Evolutionary conservation across 1,140 invertebrate genomes (phyloP).

Genomic region (Leptinotarsa lineolata): DNA sequence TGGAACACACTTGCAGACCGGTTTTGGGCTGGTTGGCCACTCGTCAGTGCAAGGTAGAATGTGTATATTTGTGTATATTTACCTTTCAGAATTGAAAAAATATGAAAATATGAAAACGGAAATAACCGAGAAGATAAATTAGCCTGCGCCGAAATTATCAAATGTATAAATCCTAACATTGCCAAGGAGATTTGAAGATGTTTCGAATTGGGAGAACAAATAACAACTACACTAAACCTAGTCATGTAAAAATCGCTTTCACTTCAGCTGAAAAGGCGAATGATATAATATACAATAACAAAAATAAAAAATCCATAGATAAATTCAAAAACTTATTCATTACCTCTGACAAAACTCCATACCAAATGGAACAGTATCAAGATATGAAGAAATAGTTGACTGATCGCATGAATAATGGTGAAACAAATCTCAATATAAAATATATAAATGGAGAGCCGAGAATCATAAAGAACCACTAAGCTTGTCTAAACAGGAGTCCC

Average conservation of each 20-base stretch:
- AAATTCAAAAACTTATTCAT: neutral
- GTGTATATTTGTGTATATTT: no score
- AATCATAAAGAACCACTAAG: neutral
- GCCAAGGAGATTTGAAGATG: neutral
- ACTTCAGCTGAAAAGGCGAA: neutral
- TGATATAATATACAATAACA: neutral
- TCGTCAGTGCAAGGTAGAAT: no score
- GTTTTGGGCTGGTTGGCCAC: no score
- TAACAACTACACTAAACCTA: neutral
- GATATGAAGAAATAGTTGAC: neutral
- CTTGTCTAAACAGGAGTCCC: neutral
- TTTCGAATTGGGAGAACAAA: constrained; percentile 1
- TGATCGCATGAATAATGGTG: neutral
- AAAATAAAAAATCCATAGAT: neutral
- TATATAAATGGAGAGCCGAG: neutral
- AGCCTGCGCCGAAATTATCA: no score
- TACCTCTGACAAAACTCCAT: constrained; percentile 8
- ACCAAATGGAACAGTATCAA: constrained; percentile 6
- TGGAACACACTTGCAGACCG: no score
- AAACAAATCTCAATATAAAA: constrained; percentile 6
- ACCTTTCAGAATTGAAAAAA: no score
- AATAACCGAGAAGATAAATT: no score
- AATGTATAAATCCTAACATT: no score
- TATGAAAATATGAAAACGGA: no score
- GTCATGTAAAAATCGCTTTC: neutral